Evolutionary conservation across 30 jellyfish, hydroid and myxozoan species (phyloP), one percentile per base, ranked within the genome.

Genomic region (Sanderia malayensis): DNA sequence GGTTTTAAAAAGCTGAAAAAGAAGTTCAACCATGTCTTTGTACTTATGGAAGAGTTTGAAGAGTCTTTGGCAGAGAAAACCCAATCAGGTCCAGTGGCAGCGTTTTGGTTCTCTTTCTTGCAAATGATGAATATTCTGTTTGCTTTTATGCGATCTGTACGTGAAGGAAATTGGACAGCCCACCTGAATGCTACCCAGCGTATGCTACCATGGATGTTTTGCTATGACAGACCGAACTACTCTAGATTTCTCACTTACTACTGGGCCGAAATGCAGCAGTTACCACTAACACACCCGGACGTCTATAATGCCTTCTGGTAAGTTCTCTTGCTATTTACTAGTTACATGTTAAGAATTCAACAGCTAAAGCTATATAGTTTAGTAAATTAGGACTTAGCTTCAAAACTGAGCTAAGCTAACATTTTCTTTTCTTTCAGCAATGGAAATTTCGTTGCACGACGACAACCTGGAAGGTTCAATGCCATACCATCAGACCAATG

Each of bases 401-500:
- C n/a, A n/a, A n/a, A n/a, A n/a, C n/a, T 41, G 15, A 6, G 8
- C 31, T 6, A 19, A 57, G 10, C 68, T 57, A n/a, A 19, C 8
- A 8, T 6, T 6, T n/a, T 24, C 11, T 21, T 62, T 17, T 62
- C 32, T 34, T 27, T 10, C 41, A 67, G 79, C 17, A 34, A 67
- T 41, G 79, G 79, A 6, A 31, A 67, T 30, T 67, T 67, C 32
- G 73, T 24, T 33, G 79, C 22, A 3, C 71, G 33, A 18, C 25
- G 79, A 31, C 26, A 20, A 4, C 31, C 28, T n/a, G 79, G 79
- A 31, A 3, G 7, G 28, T 67, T 67, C 33, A 67, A 67, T n/a
- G 28, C 29, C 7, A 55, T 61, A 24, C 87, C 80, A 1, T 61
- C 81, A 8, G 87, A 75, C 58, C 87, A 75, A 44, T 46, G 13